Conservation (phyloP, 2,113 vertebrate species). For the Gnathonemus longibarbis region DNA sequence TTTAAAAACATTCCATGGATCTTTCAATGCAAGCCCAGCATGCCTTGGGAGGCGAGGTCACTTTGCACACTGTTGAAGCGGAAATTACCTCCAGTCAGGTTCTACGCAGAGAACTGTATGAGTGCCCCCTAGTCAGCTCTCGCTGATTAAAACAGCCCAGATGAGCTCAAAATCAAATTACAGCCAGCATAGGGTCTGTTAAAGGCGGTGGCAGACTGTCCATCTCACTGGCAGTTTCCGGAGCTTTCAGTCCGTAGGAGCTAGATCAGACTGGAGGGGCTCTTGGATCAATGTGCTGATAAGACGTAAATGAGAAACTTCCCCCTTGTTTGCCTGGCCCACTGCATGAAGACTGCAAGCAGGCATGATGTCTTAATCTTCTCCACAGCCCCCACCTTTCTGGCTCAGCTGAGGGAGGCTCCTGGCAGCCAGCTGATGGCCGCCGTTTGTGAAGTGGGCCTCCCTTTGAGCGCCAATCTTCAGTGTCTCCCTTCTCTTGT, state of each 20-base stretch:
- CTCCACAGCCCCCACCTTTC: not conserved
- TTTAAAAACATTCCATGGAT: not conserved
- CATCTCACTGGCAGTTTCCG: not conserved
- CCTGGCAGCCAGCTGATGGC: not conserved
- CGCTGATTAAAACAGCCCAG: not conserved
- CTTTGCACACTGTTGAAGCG: not conserved
- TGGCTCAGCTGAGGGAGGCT: not conserved
- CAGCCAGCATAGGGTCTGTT: not conserved
- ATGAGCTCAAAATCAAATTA: constrained; percentile 9
- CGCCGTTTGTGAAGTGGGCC: not conserved
- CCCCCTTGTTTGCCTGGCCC: not conserved
- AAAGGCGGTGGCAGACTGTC: not conserved
- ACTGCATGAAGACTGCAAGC: not conserved
- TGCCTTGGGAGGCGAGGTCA: not conserved
- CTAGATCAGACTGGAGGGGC: not conserved
- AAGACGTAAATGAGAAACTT: not conserved
- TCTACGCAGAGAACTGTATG: not conserved
- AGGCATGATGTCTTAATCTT: not conserved
- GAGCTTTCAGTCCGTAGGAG: not conserved
- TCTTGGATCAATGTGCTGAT: not conserved
- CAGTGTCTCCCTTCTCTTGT: not conserved
- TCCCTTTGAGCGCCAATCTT: not conserved
- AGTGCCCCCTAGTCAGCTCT: not conserved
- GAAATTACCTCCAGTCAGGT: not conserved
- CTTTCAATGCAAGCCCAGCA: not conserved